Evolutionary conservation across 2,113 vertebrate species (phyloP).

Genomic region (Hippocampus comes): DNA sequence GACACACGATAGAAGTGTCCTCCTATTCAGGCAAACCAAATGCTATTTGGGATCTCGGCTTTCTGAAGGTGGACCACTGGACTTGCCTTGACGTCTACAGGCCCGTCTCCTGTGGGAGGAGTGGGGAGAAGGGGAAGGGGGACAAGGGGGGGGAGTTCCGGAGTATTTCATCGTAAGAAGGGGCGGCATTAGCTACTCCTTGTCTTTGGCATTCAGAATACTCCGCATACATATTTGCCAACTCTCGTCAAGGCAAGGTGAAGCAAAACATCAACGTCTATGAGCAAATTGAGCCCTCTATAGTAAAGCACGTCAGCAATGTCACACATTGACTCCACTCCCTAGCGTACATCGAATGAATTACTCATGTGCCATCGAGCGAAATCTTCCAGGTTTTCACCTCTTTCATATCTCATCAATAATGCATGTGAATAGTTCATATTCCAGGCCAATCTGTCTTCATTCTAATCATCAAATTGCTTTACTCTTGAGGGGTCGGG

Average conservation of each 20-base stretch:
- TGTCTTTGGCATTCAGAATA: slow-evolving; percentile 95
- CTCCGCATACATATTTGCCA: slow-evolving; percentile 98
- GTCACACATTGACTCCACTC: slow-evolving; percentile 1
- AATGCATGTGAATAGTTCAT: slow-evolving; percentile 1
- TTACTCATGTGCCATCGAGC: not conserved
- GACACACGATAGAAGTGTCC: slow-evolving; percentile 79
- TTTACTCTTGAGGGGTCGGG: slow-evolving; percentile 87
- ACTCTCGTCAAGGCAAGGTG: slow-evolving; percentile 80
- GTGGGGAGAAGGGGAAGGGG: slow-evolving; percentile 37
- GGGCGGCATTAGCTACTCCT: slow-evolving; percentile 84
- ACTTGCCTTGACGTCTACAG: slow-evolving; percentile 66
- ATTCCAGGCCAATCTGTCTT: slow-evolving; percentile 2
- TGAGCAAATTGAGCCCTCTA: slow-evolving; percentile 76
- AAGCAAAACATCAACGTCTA: slow-evolving; percentile 50
- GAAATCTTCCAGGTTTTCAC: slow-evolving; percentile 13
- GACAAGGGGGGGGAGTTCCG: slow-evolving; percentile 55
- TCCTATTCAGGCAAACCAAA: slow-evolving; percentile 87
- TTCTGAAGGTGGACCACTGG: slow-evolving; percentile 71
- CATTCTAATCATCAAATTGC: slow-evolving; percentile 67
- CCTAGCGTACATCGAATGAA: not conserved
- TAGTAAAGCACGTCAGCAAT: slow-evolving; percentile 65
- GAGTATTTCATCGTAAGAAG: slow-evolving; percentile 87
- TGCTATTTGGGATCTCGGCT: slow-evolving; percentile 72
- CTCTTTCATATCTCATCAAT: slow-evolving; percentile 7
- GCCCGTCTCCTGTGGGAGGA: slow-evolving; percentile 59